Conservation (phyloP, 2,113 vertebrate genomes). For the Drymodes brunneopygia region DNA sequence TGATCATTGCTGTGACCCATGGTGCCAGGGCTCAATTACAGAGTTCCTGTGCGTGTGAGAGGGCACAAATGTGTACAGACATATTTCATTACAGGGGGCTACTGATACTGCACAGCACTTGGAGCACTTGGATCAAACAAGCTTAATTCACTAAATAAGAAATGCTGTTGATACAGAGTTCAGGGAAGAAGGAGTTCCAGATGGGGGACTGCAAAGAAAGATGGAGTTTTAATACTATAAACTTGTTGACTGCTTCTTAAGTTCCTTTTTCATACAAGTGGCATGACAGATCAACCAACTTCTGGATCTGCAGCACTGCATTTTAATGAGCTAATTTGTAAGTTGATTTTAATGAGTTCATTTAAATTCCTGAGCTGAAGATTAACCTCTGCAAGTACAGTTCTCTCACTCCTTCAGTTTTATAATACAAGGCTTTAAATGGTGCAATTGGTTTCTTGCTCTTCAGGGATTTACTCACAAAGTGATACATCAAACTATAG, state of each 20-base stretch:
- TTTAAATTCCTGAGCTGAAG: conserved; percentile 62
- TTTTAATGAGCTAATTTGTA: conserved; percentile 59
- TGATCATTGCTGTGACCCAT: neutral
- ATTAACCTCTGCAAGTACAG: conserved; percentile 61
- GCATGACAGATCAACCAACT: conserved; percentile 6
- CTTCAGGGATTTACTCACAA: conserved; percentile 19
- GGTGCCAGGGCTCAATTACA: neutral
- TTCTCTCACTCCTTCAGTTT: neutral
- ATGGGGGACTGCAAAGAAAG: neutral
- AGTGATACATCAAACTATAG: neutral
- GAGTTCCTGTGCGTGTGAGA: neutral
- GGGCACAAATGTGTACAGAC: neutral
- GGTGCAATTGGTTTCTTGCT: neutral
- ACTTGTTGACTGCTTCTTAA: neutral
- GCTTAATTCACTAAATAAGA: neutral
- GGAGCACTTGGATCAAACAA: neutral
- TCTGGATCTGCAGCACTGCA: neutral
- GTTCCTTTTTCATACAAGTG: conserved; percentile 6
- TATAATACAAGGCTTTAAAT: conserved; percentile 35
- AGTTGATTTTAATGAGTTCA: conserved; percentile 57
- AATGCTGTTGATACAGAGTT: neutral
- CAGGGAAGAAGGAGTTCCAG: neutral
- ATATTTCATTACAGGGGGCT: neutral
- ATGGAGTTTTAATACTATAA: neutral
- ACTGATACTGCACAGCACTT: neutral